Percentiles rank a stretch among this genome's conserved stretches.
phyloP scores from a whole-genome alignment of 2,888 invertebrate genomes.

The Cheilosia impressa region DNA sequence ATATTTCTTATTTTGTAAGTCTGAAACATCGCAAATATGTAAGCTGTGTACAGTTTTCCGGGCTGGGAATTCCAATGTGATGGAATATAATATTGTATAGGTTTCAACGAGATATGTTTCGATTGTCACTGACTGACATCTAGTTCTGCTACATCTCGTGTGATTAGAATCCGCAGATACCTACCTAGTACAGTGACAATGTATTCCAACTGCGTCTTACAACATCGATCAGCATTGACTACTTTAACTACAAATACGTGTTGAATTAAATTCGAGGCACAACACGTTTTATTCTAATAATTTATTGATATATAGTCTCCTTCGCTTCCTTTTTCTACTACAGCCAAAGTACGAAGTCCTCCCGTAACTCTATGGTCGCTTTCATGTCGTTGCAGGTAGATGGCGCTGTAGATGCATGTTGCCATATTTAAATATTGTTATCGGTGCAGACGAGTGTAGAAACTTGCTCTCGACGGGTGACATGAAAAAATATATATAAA shows the following conservation, averaged over 20 bases:
- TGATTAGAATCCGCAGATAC: background rate
- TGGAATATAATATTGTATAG: background rate
- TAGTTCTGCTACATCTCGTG: background rate
- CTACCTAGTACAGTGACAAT: background rate
- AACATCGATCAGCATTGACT: background rate
- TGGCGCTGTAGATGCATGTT: too few relatives aligned
- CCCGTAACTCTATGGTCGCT: too few relatives aligned
- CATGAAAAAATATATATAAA: too few relatives aligned
- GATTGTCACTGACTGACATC: background rate
- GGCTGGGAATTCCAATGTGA: background rate
- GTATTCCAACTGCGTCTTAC: background rate
- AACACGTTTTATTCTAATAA: too few relatives aligned
- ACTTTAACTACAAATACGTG: background rate
- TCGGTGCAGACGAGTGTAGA: too few relatives aligned
- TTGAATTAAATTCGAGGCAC: too few relatives aligned
- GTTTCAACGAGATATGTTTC: background rate
- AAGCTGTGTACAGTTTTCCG: background rate
- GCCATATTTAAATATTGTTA: too few relatives aligned
- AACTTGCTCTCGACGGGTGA: background rate
- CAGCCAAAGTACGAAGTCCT: too few relatives aligned
- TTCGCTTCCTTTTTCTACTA: too few relatives aligned
- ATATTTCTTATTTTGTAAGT: background rate
- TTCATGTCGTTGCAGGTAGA: too few relatives aligned
- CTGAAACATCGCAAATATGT: background rate
- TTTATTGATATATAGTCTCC: too few relatives aligned